Conservation (phyloP, 2,797 vertebrate genomes). For the Hybognathus amarus region DNA sequence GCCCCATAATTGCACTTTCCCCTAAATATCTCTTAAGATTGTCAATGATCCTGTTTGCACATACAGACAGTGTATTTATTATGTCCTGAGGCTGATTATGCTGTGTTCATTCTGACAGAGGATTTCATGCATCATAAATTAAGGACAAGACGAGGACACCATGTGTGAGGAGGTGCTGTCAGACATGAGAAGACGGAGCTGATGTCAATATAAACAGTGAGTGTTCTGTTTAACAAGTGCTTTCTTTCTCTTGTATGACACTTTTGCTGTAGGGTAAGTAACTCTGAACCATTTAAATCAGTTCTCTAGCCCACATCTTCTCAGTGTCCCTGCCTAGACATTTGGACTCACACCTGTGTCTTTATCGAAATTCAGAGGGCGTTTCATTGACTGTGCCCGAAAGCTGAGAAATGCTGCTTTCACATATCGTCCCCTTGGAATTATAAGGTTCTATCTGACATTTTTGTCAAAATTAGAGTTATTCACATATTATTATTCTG, state of each 20-base stretch:
- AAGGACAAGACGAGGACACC: conserved; percentile 14
- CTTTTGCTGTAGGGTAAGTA: conserved; percentile 7
- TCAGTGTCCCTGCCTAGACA: conserved; percentile 67
- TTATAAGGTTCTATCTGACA: too few relatives aligned
- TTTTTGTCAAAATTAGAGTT: too few relatives aligned
- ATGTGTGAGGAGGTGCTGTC: conserved; percentile 16
- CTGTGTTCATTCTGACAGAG: conserved; percentile 16
- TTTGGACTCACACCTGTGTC: conserved; percentile 65
- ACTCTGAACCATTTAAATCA: background rate
- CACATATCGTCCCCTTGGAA: too few relatives aligned
- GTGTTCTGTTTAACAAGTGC: background rate
- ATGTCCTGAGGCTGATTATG: background rate
- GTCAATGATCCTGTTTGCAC: conserved; percentile 15
- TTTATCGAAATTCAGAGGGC: conserved; percentile 61
- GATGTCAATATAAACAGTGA: conserved; percentile 24
- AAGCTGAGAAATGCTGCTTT: conserved; percentile 11
- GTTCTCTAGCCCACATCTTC: conserved; percentile 60
- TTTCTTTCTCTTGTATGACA: background rate
- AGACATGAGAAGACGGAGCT: background rate
- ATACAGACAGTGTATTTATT: background rate
- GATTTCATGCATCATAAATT: conserved; percentile 35
- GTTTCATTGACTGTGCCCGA: background rate
- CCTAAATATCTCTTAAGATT: conserved; percentile 1
- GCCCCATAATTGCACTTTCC: conserved; percentile 14
- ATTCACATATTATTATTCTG: too few relatives aligned